phyloP scores from a whole-genome alignment of 2,113 vertebrate species.

The Saguinus midas region DNA sequence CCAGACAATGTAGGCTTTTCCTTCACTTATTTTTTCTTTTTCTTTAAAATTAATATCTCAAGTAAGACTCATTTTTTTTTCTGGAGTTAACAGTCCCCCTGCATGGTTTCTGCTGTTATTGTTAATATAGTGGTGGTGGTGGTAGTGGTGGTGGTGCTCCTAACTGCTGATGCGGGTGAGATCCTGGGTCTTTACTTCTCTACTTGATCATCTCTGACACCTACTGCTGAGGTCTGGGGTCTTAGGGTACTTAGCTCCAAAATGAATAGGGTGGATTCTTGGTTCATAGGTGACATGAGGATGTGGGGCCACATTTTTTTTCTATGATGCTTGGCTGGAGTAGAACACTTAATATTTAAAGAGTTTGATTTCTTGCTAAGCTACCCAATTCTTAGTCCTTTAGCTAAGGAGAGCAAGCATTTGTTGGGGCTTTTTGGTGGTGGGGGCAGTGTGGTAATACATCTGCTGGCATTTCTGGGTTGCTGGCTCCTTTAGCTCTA shows the following conservation, averaged over 20 bases:
- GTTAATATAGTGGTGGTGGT: neutral
- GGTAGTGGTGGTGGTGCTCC: rapidly evolving
- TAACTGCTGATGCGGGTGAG: neutral
- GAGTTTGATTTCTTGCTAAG: neutral
- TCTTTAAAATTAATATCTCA: neutral
- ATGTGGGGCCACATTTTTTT: neutral
- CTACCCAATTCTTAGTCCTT: neutral
- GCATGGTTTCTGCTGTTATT: neutral
- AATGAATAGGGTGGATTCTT: neutral
- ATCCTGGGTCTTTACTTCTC: neutral
- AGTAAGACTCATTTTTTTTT: neutral
- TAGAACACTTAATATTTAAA: neutral
- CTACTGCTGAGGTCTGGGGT: neutral
- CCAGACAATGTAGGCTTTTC: neutral
- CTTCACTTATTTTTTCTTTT: neutral
- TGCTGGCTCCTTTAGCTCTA: neutral
- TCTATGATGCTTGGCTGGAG: neutral
- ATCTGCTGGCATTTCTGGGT: neutral
- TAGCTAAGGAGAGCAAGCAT: neutral
- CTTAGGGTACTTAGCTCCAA: neutral
- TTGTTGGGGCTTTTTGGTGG: neutral
- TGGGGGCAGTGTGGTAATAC: too few species aligned
- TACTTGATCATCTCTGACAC: neutral
- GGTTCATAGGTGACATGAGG: neutral
- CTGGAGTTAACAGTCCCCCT: neutral